Conservation (phyloP, 2,113 vertebrate genomes). For the Carlito syrichta region DNA sequence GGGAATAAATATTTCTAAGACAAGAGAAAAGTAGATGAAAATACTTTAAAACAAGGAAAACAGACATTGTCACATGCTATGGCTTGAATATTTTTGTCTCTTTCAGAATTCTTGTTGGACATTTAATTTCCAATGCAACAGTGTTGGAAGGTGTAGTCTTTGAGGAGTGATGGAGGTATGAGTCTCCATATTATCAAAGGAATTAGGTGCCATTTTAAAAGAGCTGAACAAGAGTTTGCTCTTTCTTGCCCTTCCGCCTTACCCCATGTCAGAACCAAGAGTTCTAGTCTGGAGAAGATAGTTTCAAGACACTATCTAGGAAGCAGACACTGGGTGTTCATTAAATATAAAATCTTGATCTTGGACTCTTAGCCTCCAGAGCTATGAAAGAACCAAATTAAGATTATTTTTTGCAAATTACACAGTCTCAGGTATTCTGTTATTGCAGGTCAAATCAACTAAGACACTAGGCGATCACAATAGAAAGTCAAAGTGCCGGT, state of each 20-base stretch:
- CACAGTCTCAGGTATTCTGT: not conserved
- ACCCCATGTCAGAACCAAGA: not conserved
- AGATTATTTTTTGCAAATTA: not conserved
- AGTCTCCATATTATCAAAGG: not conserved
- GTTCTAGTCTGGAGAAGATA: not conserved
- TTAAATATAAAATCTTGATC: not conserved
- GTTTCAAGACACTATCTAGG: not conserved
- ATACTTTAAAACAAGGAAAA: not conserved
- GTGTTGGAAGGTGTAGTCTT: not conserved
- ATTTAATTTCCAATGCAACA: not conserved
- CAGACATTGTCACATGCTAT: not conserved
- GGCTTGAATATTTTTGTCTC: not conserved
- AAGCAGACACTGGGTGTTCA: not conserved
- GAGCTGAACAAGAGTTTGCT: not conserved
- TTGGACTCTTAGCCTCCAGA: not conserved
- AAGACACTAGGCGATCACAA: not conserved
- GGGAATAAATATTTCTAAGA: not conserved
- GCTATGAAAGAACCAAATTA: not conserved
- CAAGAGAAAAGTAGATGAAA: not conserved
- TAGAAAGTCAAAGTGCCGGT: not conserved
- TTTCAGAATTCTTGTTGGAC: not conserved
- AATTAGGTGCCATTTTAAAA: no score
- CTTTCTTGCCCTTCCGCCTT: not conserved
- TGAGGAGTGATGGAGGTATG: no score
- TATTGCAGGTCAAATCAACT: not conserved